A percentile compares a stretch with the other conserved stretches of the same genome.
Evolutionary conservation across 2,113 vertebrate species (phyloP).

Genomic region (Coturnix japonica): DNA sequence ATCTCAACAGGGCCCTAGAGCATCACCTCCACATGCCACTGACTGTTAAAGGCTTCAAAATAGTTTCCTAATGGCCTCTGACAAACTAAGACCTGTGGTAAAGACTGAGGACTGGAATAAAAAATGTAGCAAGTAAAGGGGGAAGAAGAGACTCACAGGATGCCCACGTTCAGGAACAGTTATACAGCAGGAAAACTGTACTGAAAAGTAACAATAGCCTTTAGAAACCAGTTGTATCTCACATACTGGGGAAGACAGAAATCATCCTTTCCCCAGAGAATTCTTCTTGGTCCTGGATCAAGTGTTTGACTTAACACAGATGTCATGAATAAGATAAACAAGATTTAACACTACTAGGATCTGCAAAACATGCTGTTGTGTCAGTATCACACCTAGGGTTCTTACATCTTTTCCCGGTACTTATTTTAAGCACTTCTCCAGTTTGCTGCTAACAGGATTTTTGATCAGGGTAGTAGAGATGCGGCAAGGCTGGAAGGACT

Average conservation of each 20-base stretch:
- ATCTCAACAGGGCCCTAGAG: conserved; percentile 36
- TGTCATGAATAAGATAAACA: background rate
- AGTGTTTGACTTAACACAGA: background rate
- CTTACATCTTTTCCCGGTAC: background rate
- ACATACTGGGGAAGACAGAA: background rate
- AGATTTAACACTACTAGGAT: background rate
- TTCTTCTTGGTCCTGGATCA: background rate
- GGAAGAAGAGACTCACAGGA: background rate
- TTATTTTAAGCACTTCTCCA: background rate
- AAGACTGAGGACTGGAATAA: background rate
- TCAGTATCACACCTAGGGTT: background rate
- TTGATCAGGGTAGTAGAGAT: background rate
- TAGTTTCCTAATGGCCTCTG: conserved; percentile 36
- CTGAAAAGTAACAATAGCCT: background rate
- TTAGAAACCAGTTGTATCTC: background rate
- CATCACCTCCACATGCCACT: conserved; percentile 25
- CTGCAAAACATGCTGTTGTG: background rate
- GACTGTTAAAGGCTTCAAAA: conserved; percentile 37
- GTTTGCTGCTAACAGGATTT: background rate
- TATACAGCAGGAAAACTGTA: background rate
- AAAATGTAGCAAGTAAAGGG: background rate
- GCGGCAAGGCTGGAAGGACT: background rate
- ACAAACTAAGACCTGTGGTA: conserved; percentile 42
- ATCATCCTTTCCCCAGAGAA: background rate
- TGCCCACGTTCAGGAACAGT: background rate